These are phyloP conservation scores for Onchidella celtica DNA, from an alignment of 2,888 invertebrate species.

Conservation along the genomic window DNA sequence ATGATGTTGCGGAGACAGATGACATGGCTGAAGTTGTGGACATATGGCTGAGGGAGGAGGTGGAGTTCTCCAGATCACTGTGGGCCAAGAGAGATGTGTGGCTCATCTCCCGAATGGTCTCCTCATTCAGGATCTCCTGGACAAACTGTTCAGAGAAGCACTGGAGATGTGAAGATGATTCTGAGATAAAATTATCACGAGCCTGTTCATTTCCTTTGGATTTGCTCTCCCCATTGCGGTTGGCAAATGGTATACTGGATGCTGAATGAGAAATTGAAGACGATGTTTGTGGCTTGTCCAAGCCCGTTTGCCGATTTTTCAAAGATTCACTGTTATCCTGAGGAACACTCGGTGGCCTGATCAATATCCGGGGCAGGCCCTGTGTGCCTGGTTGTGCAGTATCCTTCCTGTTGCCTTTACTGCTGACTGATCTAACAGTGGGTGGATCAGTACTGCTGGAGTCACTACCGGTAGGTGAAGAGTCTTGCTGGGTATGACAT, in stretches of 20 bases:
- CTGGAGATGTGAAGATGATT: constrained; percentile 41
- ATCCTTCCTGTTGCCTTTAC: too few species aligned
- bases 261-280: too few species aligned
- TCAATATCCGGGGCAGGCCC: not conserved
- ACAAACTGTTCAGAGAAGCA: constrained; percentile 44
- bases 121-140: constrained; percentile 42
- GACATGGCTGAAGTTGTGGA: constrained; percentile 30
- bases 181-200: not conserved
- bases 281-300: not conserved
- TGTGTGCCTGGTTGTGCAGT: too few species aligned
- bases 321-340: too few species aligned
- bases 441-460: too few species aligned
- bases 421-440: too few species aligned
- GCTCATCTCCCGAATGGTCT: constrained; percentile 41
- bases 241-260: too few species aligned
- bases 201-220: too few species aligned
- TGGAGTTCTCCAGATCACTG: constrained; percentile 39
- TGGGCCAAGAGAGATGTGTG: constrained; percentile 22
- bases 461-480: too few species aligned
- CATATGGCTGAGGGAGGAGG: constrained; percentile 33
- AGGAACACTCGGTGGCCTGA: not conserved
- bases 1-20: constrained; percentile 35
- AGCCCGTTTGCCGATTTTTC: too few species aligned
- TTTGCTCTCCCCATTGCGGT: too few species aligned
- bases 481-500: too few species aligned